Evolutionary conservation across 2,113 vertebrate genomes (phyloP).

Genomic region (Chloropsis hardwickii): DNA sequence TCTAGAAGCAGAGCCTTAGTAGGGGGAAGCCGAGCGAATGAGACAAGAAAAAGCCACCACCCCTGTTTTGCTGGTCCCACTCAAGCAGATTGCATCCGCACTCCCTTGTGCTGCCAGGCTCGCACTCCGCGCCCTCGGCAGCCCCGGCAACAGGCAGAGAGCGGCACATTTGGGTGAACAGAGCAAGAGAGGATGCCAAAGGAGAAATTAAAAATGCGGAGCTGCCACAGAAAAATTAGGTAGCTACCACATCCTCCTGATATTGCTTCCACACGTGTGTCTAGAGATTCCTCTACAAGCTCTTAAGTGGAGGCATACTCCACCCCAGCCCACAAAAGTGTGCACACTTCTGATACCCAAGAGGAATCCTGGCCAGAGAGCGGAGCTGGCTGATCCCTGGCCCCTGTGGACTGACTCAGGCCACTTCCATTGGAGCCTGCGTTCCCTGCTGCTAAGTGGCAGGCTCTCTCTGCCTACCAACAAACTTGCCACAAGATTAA

Average conservation of each 20-base stretch:
- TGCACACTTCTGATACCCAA: background rate
- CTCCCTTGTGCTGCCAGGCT: background rate
- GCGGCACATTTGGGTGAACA: background rate
- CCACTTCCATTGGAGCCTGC: background rate
- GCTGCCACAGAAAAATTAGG: background rate
- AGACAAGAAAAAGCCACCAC: background rate
- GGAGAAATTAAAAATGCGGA: background rate
- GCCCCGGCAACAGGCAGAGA: background rate
- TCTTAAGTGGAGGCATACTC: background rate
- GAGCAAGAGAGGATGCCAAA: background rate
- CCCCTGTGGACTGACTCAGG: background rate
- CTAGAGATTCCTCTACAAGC: background rate
- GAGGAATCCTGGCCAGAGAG: background rate
- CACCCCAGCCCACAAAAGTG: background rate
- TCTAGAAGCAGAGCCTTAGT: background rate
- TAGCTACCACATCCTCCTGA: background rate
- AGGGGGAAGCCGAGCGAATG: background rate
- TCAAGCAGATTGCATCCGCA: background rate
- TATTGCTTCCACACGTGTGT: background rate
- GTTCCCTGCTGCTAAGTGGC: background rate
- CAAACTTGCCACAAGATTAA: background rate
- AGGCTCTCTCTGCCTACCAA: background rate
- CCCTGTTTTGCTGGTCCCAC: background rate
- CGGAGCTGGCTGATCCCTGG: background rate
- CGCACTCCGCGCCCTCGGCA: background rate